Conservation (phyloP, 2,113 vertebrate genomes). For the Bungarus multicinctus region DNA sequence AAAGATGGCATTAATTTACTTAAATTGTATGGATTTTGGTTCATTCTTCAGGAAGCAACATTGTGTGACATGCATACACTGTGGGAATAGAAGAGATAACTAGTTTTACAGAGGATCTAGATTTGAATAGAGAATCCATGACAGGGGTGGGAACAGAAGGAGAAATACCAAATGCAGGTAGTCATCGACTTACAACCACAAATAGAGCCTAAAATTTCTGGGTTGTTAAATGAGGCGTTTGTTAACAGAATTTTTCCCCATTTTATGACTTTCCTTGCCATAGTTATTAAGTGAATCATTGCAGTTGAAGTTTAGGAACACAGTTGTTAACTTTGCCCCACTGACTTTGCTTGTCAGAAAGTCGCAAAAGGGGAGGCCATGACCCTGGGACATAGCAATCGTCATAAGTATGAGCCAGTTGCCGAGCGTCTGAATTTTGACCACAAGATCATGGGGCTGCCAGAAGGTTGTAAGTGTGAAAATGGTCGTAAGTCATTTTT, state of each 20-base stretch:
- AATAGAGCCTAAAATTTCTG: neutral
- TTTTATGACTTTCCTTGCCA: neutral
- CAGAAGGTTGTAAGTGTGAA: neutral
- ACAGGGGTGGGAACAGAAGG: neutral
- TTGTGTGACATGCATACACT: neutral
- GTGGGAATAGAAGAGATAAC: neutral
- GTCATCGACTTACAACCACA: neutral
- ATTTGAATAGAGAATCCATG: neutral
- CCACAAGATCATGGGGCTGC: neutral
- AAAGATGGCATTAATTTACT: neutral
- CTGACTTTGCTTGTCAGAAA: neutral
- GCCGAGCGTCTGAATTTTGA: neutral
- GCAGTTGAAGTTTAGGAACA: neutral
- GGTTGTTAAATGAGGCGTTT: neutral
- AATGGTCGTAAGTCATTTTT: neutral
- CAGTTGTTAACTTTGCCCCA: neutral
- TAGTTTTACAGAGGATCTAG: neutral
- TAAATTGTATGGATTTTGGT: neutral
- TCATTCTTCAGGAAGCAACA: neutral
- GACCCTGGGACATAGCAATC: neutral
- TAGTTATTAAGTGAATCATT: neutral
- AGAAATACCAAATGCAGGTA: neutral
- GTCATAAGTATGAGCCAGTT: neutral
- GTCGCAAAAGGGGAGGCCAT: neutral
- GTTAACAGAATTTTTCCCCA: neutral